Evolutionary conservation across 2,888 invertebrate species (phyloP), one percentile per base, ranked within the genome.

Genomic region (Orthosia cruda): DNA sequence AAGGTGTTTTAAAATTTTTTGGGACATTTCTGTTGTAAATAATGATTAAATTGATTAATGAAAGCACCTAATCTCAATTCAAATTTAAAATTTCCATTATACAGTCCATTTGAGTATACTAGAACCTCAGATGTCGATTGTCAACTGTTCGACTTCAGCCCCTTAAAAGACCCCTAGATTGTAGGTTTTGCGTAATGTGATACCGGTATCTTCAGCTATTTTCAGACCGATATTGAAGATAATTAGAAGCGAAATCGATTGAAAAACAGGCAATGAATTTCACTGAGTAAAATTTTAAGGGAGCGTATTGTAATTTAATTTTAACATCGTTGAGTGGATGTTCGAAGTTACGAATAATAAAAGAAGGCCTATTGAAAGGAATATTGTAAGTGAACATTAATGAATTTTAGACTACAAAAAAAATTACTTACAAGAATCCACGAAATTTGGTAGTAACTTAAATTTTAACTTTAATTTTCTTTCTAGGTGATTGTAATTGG

Each of bases 261-360:
- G 20, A 66, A 70, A 63, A 61, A 55, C 47, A 67, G 59, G 74
- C 58, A 74, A 65, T 62, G 52, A 70, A 70, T 73, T 71, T 50
- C 12, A n/a, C 12, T 57, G 54, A 58, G 47, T 57, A 67, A 57
- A 58, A 79, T 77, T 83, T 64, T 62, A 58, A 57, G n/a, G 18
- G 47, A 20, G 57, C 52, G 64, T 73, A 61, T 73, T 74, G 47
- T 70, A 71, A 78, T 72, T 74, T 55, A 64, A 69, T 85, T 82
- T 72, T 52, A 80, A 71, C 32, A 75, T 64, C 26, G 55, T 66
- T 45, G 54, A 79, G 49, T 63, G 26, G 62, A 67, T 76, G 55
- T 73, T 82, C 40, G 11, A 71, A 77, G 63, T 69, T 75, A 73
- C 52, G 57, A 77, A 86, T 75, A 85, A 77, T 81, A 74, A 74